Conservation (phyloP, 1,140 invertebrate genomes). For the Thaumatotibia leucotreta region DNA sequence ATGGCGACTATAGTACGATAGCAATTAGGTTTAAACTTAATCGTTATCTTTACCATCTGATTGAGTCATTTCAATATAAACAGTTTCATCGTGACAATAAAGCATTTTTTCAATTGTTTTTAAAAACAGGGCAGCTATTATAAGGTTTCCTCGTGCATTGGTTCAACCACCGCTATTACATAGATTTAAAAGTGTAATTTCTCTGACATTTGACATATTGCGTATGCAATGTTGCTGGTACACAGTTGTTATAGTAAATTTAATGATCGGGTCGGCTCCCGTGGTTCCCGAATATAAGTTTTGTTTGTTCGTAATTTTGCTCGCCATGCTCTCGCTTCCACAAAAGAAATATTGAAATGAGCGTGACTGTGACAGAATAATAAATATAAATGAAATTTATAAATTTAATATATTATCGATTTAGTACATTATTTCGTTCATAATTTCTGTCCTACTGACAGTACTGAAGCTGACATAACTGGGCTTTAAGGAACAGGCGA, state of each 20-base stretch:
- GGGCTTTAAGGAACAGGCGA: background rate
- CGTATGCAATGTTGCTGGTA: background rate
- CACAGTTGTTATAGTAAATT: background rate
- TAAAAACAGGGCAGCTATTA: background rate
- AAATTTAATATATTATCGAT: too few relatives aligned
- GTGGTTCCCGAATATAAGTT: too few relatives aligned
- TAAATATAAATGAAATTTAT: too few relatives aligned
- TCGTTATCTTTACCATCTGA: background rate
- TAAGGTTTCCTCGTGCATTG: background rate
- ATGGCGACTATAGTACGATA: background rate
- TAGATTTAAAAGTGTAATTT: constrained; percentile 11
- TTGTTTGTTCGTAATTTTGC: too few relatives aligned
- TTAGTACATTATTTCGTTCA: too few relatives aligned
- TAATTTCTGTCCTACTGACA: too few relatives aligned
- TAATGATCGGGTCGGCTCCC: too few relatives aligned
- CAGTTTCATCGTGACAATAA: background rate
- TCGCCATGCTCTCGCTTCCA: too few relatives aligned
- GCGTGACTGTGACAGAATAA: too few relatives aligned
- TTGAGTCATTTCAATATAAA: background rate
- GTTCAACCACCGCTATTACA: constrained; percentile 3
- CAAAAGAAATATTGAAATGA: too few relatives aligned
- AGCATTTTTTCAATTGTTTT: background rate
- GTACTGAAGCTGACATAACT: background rate
- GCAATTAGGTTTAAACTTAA: background rate
- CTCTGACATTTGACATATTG: constrained; percentile 12